Conservation (phyloP, 2,113 vertebrate species). For the Brachyistius frenatus region DNA sequence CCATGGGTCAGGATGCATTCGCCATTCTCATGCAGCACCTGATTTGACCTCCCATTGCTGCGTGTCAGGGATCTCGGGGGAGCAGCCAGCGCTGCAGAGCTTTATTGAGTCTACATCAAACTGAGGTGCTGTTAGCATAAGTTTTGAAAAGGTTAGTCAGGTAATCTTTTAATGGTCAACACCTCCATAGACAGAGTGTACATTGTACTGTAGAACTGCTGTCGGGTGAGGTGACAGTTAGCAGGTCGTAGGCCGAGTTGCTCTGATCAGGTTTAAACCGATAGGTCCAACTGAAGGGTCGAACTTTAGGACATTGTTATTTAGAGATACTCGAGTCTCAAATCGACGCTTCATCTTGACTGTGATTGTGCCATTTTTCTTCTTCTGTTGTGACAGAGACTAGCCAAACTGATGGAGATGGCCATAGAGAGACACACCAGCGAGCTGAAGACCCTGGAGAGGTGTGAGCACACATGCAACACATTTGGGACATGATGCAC, state of each 20-base stretch:
- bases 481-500: slow-evolving; percentile 51
- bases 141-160: slow-evolving; percentile 47
- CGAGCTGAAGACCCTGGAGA: slow-evolving; percentile 90
- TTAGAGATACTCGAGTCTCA: neutral
- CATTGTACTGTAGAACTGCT: too few species aligned
- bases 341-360: slow-evolving; percentile 25
- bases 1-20: slow-evolving; percentile 10
- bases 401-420: slow-evolving; percentile 89
- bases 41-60: slow-evolving; percentile 5
- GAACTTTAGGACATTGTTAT: slow-evolving; percentile 23
- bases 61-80: slow-evolving; percentile 13
- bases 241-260: neutral
- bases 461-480: slow-evolving; percentile 79
- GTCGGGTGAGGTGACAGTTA: neutral
- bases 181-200: too few species aligned
- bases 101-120: slow-evolving; percentile 56
- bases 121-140: slow-evolving; percentile 38
- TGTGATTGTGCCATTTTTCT: slow-evolving; percentile 51
- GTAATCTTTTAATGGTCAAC: slow-evolving; percentile 14
- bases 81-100: slow-evolving; percentile 27
- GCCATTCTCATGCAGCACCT: slow-evolving; percentile 7
- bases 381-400: slow-evolving; percentile 84
- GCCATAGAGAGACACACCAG: slow-evolving; percentile 89
- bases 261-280: neutral
- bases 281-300: slow-evolving; percentile 2